Conservation (phyloP, 1,140 invertebrate genomes). For the Microplitis mediator region DNA sequence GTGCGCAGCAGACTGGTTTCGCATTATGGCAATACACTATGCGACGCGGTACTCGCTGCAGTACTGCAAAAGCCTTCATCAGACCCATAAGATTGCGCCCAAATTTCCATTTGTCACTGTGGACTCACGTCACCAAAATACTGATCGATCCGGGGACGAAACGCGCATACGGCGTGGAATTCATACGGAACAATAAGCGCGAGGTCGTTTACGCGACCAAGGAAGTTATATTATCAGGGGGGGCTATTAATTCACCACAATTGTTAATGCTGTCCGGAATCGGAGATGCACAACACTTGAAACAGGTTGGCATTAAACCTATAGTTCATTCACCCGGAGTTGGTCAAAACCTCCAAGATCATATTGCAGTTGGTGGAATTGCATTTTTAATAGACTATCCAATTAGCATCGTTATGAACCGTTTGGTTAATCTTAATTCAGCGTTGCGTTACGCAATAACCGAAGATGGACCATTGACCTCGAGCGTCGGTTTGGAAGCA, state of each 20-base stretch:
- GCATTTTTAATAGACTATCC: constrained; percentile 82
- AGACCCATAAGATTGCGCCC: constrained; percentile 73
- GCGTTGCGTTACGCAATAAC: constrained; percentile 77
- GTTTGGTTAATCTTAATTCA: constrained; percentile 78
- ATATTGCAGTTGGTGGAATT: constrained; percentile 80
- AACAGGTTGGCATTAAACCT: constrained; percentile 70
- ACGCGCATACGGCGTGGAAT: constrained; percentile 78
- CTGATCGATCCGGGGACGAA: constrained; percentile 74
- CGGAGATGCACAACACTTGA: constrained; percentile 74
- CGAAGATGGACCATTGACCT: constrained; percentile 82
- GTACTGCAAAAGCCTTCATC: constrained; percentile 80
- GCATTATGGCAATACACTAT: constrained; percentile 83
- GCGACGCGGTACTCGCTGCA: constrained; percentile 77
- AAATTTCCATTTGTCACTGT: constrained; percentile 78
- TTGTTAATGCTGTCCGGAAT: constrained; percentile 86
- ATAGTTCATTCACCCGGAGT: constrained; percentile 76
- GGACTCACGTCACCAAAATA: constrained; percentile 77
- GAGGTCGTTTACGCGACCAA: constrained; percentile 72
- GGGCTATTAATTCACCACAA: constrained; percentile 79
- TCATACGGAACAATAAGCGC: constrained; percentile 70
- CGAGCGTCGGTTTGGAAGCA: constrained; percentile 81
- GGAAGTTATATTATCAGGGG: constrained; percentile 81
- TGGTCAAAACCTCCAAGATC: constrained; percentile 83
- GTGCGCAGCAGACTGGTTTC: constrained; percentile 81
- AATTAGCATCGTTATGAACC: constrained; percentile 75